Evolutionary conservation across 2,888 invertebrate genomes (phyloP).

Genomic region (Patella caerulea): DNA sequence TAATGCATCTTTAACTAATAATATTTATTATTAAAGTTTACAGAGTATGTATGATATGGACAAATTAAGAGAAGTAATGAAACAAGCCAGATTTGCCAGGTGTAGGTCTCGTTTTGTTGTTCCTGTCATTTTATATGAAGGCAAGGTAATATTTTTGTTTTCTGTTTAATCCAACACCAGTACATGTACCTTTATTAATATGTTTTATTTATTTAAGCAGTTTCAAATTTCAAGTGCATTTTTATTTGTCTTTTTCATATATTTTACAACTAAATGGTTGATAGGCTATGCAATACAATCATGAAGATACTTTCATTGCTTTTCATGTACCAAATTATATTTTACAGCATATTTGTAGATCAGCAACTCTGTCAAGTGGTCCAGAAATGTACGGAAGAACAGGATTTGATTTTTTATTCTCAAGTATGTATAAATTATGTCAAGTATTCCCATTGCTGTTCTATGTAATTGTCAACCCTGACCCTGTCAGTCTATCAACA

Average conservation of each 20-base stretch:
- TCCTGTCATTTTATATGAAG: conserved; percentile 83
- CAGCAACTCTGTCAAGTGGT: conserved; percentile 82
- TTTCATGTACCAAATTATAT: conserved; percentile 8
- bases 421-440: conserved; percentile 57
- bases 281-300: conserved; percentile 2
- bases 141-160: conserved; percentile 74
- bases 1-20: not conserved
- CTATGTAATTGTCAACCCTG: not conserved
- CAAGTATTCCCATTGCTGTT: not conserved
- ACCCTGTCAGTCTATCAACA: conserved; percentile 1
- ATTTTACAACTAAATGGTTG: not conserved
- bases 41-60: conserved; percentile 59
- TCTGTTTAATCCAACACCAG: no score
- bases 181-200: conserved; percentile 1
- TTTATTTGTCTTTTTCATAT: no score
- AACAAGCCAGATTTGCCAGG: conserved; percentile 80
- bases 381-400: conserved; percentile 82
- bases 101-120: conserved; percentile 84
- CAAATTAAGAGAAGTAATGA: conserved; percentile 77
- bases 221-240: no score
- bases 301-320: not conserved
- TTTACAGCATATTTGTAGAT: conserved; percentile 75
- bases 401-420: conserved; percentile 76
- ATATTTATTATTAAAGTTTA: conserved; percentile 45
- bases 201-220: not conserved